Evolutionary conservation across 2,113 vertebrate species (phyloP), one percentile per base, ranked within the genome.

Genomic region (Sebastes schlegelii): DNA sequence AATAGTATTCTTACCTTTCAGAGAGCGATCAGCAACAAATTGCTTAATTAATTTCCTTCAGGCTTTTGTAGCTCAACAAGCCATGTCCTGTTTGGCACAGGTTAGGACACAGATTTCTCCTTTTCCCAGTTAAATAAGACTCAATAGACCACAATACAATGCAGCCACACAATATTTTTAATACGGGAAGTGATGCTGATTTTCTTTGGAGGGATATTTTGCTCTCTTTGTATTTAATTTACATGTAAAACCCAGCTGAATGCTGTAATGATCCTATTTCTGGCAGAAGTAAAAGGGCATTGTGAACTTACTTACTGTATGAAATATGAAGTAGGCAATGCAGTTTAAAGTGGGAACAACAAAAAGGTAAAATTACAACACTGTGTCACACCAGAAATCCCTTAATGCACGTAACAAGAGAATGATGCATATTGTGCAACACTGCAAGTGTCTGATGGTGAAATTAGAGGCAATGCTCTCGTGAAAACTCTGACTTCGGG

Each of bases 1-100:
- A 76, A 74, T 48, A 26, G 16, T 58, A 49, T 76, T 80, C 73
- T 76, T 85, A 61, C 51, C 40, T 89, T 84, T 83, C 54, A 79
- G 51, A 87, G 45, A 77, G 16, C 52, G 8, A 79, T 86, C 64
- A 40, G 46, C 62, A 76, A 45, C 55, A 75, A 80, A 83, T 69
- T 48, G 61, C 13, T 21, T 69, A 68, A 86, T 74, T 79, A 13
- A 57, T 84, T 67, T 69, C 48, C 63, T 42, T 42, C 34, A 12
- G 26, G 8, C 62, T 49, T 76, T 57, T 79, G 61, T 45, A 57
- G 57, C 60, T 77, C 63, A 64, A 62, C 72, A 72, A 65, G 79
- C 64, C 51, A 34, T 23, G 46, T 64, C 23, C 11, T 0, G 40
- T 58, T 34, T 74, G 23, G 26, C 48, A 71, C 10, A 8, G 6